Percentiles rank a stretch among this genome's conserved stretches.
These are phyloP conservation scores for Thunnus albacares DNA, from an alignment of 2,797 vertebrate species.

Conservation along the genomic window DNA sequence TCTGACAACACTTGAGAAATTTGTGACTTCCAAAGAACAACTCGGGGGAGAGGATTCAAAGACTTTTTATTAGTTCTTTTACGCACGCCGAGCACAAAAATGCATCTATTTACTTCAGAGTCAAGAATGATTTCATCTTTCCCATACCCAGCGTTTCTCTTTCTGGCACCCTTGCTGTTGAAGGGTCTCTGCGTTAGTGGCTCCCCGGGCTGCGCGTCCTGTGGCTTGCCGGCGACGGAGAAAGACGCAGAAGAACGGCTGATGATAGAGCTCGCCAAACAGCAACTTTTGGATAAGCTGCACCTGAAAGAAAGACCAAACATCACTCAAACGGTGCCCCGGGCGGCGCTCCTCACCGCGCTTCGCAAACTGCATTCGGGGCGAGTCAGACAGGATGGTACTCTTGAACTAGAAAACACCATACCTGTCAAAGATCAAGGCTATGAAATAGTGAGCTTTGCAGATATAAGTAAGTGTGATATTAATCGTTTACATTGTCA, in stretches of 20 bases:
- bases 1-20: conserved; percentile 26
- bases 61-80: conserved; percentile 25
- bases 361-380: conserved; percentile 90
- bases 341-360: conserved; percentile 89
- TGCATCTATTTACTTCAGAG: conserved; percentile 23
- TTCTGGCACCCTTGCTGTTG: conserved; percentile 72
- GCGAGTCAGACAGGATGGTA: conserved; percentile 81
- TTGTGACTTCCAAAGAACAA: conserved; percentile 34
- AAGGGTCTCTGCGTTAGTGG: conserved; percentile 71
- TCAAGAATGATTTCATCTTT: conserved; percentile 46
- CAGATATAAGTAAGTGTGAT: conserved; percentile 85
- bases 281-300: conserved; percentile 92
- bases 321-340: conserved; percentile 88
- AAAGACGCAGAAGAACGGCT: conserved; percentile 83
- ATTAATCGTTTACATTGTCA: conserved; percentile 13
- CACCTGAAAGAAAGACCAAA: conserved; percentile 92
- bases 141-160: conserved; percentile 56
- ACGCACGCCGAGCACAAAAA: conserved; percentile 16
- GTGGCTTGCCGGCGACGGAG: conserved; percentile 80
- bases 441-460: conserved; percentile 96
- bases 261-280: conserved; percentile 92
- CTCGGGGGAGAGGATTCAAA: conserved; percentile 24
- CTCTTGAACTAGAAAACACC: conserved; percentile 78
- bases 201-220: conserved; percentile 85
- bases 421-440: conserved; percentile 78